Conservation (phyloP, 2,797 vertebrate species). For the Danio tinwini region DNA sequence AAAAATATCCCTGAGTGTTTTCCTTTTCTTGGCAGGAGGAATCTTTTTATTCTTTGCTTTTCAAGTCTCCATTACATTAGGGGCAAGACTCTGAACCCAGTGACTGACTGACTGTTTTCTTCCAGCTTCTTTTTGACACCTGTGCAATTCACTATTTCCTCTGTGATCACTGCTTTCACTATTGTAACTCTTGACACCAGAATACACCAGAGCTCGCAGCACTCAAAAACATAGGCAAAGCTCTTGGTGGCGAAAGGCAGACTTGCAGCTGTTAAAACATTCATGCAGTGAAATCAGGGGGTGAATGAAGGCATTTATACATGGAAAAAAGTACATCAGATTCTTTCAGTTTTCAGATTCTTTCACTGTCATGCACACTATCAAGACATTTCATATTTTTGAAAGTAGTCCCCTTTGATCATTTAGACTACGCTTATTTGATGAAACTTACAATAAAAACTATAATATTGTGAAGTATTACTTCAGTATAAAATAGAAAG, state of each 20-base stretch:
- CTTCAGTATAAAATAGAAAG: no score
- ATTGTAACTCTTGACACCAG: constrained; percentile 44
- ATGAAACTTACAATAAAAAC: no score
- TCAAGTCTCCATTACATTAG: neutral
- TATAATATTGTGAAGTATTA: no score
- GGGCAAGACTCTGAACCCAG: neutral
- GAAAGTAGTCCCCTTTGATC: no score
- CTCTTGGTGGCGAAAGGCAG: constrained; percentile 58
- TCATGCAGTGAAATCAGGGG: neutral
- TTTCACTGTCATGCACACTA: neutral
- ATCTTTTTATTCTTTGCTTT: neutral
- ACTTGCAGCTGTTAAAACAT: constrained; percentile 67
- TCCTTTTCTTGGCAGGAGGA: constrained; percentile 11
- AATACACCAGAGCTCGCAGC: constrained; percentile 66
- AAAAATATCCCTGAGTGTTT: neutral
- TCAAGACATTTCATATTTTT: no score
- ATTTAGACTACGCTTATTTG: no score
- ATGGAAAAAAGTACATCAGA: neutral
- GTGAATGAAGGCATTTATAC: no score
- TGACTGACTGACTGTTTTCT: neutral
- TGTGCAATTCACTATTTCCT: constrained; percentile 57
- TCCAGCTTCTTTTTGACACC: neutral
- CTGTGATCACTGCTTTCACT: constrained; percentile 5
- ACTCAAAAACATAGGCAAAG: constrained; percentile 58
- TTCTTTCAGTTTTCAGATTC: neutral